phyloP scores from a whole-genome alignment of 2,797 vertebrate genomes.

The Martes flavigula region DNA sequence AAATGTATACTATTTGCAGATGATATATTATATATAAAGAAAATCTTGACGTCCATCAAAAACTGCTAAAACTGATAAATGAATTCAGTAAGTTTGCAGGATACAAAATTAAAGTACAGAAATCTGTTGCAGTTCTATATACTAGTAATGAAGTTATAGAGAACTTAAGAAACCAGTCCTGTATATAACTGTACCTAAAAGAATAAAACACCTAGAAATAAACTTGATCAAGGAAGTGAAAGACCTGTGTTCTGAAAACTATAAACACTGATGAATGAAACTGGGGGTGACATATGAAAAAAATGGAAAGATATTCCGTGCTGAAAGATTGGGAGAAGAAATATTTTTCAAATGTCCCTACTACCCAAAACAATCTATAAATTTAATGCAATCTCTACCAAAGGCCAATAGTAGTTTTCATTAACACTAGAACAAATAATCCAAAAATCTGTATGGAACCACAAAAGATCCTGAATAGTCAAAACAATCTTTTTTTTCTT shows the following conservation, averaged over 20 bases:
- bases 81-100: background rate
- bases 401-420: background rate
- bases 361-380: background rate
- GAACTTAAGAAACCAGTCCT: background rate
- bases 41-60: background rate
- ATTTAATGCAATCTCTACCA: background rate
- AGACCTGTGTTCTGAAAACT: background rate
- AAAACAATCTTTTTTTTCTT: too few species aligned
- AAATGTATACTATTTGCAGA: background rate
- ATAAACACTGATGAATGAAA: background rate
- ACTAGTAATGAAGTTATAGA: background rate
- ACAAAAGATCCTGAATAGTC: too few species aligned
- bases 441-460: background rate
- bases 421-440: background rate
- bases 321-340: background rate
- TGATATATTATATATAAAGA: background rate
- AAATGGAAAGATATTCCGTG: background rate
- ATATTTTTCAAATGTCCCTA: background rate
- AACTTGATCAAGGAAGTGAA: background rate
- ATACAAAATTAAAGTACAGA: background rate
- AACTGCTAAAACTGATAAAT: background rate
- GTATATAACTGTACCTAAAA: background rate
- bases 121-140: background rate
- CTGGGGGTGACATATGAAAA: background rate
- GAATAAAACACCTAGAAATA: background rate